Conservation (phyloP, 2,888 invertebrate genomes). For the Sarcophaga rosellei region DNA sequence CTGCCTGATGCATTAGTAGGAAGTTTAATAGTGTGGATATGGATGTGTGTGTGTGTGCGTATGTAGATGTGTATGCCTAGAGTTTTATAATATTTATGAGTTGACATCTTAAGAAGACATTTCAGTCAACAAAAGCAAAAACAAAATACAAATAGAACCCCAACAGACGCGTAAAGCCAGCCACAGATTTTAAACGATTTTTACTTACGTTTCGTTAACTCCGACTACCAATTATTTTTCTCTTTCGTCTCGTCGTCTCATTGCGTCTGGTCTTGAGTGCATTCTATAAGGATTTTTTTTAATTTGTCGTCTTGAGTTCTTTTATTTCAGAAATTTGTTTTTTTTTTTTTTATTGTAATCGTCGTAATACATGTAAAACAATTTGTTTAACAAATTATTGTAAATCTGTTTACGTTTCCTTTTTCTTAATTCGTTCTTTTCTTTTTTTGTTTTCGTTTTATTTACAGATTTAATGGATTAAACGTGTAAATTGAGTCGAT, state of each 20-base stretch:
- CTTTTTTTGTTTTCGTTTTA: conserved; percentile 43
- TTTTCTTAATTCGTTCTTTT: conserved; percentile 5
- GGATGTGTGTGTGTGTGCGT: neutral
- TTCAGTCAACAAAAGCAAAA: conserved; percentile 27
- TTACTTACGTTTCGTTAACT: neutral
- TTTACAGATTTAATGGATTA: conserved; percentile 59
- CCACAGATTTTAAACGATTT: conserved; percentile 4
- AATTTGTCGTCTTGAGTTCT: neutral
- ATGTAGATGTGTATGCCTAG: conserved; percentile 44
- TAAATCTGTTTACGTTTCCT: conserved; percentile 18
- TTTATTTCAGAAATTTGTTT: conserved; percentile 54
- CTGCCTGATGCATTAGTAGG: conserved; percentile 67
- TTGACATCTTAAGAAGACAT: conserved; percentile 64
- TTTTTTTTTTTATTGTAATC: conserved; percentile 37
- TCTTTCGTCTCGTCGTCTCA: neutral
- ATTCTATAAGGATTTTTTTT: neutral
- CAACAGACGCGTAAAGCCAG: neutral
- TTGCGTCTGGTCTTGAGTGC: conserved; percentile 25
- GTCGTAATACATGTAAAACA: conserved; percentile 55
- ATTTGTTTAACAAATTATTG: conserved; percentile 61
- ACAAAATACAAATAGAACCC: conserved; percentile 15
- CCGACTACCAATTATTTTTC: neutral
- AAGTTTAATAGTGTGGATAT: conserved; percentile 36
- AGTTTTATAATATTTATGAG: conserved; percentile 64
- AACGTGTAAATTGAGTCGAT: conserved; percentile 53